Percentiles rank a stretch among this genome's conserved stretches.
These are phyloP conservation scores for Chaetophractus vellerosus DNA, from an alignment of 2,797 vertebrate species.

Conservation along the genomic window DNA sequence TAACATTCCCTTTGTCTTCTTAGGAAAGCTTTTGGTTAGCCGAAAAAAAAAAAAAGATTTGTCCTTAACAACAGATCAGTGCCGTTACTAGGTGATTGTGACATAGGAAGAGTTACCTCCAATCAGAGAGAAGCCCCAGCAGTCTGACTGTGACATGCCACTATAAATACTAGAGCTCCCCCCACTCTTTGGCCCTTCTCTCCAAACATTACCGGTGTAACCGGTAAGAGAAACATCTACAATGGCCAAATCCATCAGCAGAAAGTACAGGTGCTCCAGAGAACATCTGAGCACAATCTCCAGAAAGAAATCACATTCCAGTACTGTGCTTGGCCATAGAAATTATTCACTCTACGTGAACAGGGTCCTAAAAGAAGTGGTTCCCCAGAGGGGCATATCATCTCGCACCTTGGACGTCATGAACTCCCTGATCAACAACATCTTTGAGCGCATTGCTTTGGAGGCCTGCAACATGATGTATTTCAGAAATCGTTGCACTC, in stretches of 20 bases:
- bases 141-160: constrained; percentile 37
- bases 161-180: not conserved
- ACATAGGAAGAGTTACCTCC: constrained; percentile 60
- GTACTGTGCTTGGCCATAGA: not conserved
- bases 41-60: not conserved
- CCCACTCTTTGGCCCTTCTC: constrained; percentile 1
- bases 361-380: constrained; percentile 77
- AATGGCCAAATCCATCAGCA: constrained; percentile 67
- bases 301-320: constrained; percentile 35
- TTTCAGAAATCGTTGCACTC: constrained; percentile 70
- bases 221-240: constrained; percentile 65
- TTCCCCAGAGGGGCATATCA: constrained; percentile 42
- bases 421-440: constrained; percentile 71
- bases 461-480: constrained; percentile 58
- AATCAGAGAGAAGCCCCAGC: constrained; percentile 68
- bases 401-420: constrained; percentile 45
- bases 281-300: not conserved
- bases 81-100: constrained; percentile 66
- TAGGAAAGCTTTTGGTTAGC: not conserved
- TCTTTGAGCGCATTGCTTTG: constrained; percentile 67
- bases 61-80: not conserved
- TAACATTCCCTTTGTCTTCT: not conserved
- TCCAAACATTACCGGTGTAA: not conserved
- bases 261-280: not conserved
- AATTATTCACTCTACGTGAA: constrained; percentile 78